Conservation (phyloP, 2,113 vertebrate species). For the Cricetomys ansorgei region DNA sequence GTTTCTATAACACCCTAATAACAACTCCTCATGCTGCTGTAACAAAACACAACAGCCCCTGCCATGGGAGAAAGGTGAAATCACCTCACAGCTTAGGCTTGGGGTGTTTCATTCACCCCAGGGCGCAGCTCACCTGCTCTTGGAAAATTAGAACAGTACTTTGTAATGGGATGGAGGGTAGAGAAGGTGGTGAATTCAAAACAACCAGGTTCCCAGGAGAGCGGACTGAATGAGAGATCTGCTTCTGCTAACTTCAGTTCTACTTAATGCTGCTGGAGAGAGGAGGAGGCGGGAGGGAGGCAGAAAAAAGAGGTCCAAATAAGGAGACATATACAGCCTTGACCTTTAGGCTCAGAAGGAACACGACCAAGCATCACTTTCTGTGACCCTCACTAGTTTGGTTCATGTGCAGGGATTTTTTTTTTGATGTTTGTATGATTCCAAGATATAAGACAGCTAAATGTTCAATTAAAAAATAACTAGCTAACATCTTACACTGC, state of each 20-base stretch:
- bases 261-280: not conserved
- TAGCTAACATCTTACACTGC: not conserved
- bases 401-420: not conserved
- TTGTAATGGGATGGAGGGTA: not conserved
- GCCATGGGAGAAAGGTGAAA: not conserved
- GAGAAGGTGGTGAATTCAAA: conserved; percentile 6
- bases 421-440: not conserved
- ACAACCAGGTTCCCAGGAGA: not conserved
- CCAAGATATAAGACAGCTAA: not conserved
- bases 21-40: conserved; percentile 14
- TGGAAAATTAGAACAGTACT: not conserved
- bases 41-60: conserved; percentile 67
- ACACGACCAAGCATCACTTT: not conserved
- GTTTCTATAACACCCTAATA: conserved; percentile 72
- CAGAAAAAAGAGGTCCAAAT: not conserved
- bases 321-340: not conserved
- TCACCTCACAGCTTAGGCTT: conserved; percentile 47
- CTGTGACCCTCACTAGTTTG: not conserved
- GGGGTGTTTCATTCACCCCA: conserved; percentile 24
- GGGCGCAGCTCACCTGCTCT: conserved; percentile 60
- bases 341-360: not conserved
- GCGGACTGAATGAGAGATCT: not conserved
- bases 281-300: not conserved
- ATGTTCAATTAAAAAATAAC: not conserved
- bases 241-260: not conserved